Conservation (phyloP, 2,797 vertebrate species). For the Poeciliopsis presidionis region DNA sequence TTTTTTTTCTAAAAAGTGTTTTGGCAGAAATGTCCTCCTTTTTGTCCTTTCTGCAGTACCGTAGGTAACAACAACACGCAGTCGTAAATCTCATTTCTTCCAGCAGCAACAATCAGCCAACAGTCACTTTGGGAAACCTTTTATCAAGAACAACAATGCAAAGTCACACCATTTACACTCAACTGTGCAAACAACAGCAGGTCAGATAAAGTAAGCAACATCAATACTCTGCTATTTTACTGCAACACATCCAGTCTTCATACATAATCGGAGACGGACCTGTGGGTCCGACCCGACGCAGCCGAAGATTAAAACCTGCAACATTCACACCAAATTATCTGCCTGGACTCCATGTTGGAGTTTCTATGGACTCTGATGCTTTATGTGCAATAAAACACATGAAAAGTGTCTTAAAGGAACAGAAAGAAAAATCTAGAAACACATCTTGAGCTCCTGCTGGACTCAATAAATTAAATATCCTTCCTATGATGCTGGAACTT, state of each 20-base stretch:
- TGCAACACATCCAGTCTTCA: neutral
- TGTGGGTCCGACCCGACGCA: neutral
- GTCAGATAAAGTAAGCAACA: slow-evolving; percentile 1
- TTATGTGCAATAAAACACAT: neutral
- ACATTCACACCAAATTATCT: neutral
- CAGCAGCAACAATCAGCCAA: neutral
- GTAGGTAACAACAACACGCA: too few species aligned
- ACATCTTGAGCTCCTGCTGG: neutral
- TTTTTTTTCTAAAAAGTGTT: too few species aligned
- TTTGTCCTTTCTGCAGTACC: too few species aligned
- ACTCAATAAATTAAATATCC: neutral
- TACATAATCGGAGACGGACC: neutral
- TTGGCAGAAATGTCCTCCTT: too few species aligned
- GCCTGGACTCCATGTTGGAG: neutral
- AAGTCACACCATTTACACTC: neutral
- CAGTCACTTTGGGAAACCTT: neutral
- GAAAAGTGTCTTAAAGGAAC: neutral
- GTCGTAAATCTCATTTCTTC: neutral
- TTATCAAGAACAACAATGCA: neutral
- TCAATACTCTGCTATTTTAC: neutral
- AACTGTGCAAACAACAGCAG: neutral
- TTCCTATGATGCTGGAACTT: neutral
- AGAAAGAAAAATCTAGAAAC: neutral
- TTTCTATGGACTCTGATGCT: neutral
- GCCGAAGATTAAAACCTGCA: neutral